Base-by-base conservation (phyloP, 2,113 vertebrate species). In the Ammospiza nelsoni region DNA sequence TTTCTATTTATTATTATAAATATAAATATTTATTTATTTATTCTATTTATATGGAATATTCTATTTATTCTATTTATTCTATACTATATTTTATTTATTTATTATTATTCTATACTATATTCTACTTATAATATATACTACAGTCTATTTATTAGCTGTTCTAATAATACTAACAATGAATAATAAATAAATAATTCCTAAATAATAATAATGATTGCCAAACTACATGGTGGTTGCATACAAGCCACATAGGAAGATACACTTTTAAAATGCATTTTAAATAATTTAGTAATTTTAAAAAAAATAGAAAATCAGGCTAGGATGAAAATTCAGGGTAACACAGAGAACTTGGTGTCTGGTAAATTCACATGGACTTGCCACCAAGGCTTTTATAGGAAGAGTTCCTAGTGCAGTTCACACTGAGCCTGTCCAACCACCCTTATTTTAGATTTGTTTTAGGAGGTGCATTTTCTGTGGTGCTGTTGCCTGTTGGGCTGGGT, bases 211-310 rank as follows among this genome's bases (percentile, higher is more conserved):
- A 39, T 6, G 31, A 16, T 24, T 58, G 2, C 24, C 44, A n/a
- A 87, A 76, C 16, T 13, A 12, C 0, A 0, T 19, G 33, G 31
- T 61, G 11, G 19, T 5, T 73, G 5, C n/a, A 27, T 23, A 22
- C 19, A 19, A 74, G 41, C 33, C 71, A 46, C 2, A 0, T 12
- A 9, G 7, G 19, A 71, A 58, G 18, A 59, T 16, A 25, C 15
- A 16, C 4, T n/a, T 84, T 29, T 33, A 37, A 48, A 1, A 2
- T 21, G 13, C 15, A 55, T 7, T n/a, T 71, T 52, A 67, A 94
- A 55, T 68, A n/a, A 2, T 55, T 39, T 1, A 33, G 27, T 51
- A 55, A 58, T 15, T 24, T 52, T 52, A 7, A 35, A 37, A 79
- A 79, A 79, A 79, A 51, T 6, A 10, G 15, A 25, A 83, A 68